Conservation (phyloP, 2,113 vertebrate genomes). For the Spilogale gracilis region DNA sequence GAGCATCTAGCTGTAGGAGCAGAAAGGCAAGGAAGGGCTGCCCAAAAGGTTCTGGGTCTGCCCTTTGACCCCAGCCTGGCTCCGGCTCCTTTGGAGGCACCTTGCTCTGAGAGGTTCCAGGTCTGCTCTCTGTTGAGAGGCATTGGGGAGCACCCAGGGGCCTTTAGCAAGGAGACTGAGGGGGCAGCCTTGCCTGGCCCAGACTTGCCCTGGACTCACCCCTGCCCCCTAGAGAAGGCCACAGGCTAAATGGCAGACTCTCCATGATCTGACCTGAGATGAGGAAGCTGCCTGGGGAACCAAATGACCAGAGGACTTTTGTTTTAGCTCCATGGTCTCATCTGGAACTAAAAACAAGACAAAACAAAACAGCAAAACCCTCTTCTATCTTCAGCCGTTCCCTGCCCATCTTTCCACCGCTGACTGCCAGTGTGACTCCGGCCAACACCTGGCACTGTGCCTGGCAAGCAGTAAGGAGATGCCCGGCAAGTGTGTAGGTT, state of each 20-base stretch:
- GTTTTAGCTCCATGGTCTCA: neutral
- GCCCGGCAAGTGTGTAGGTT: neutral
- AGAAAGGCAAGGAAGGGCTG: neutral
- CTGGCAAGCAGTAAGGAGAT: neutral
- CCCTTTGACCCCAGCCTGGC: neutral
- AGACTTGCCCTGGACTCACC: neutral
- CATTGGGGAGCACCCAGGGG: neutral
- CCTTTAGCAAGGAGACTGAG: neutral
- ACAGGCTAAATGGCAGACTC: neutral
- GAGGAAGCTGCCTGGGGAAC: constrained; percentile 64
- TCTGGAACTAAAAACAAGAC: neutral
- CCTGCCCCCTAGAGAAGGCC: neutral
- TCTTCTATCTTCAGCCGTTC: constrained; percentile 7
- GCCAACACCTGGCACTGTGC: neutral
- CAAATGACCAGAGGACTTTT: constrained; percentile 19
- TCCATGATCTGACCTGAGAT: neutral
- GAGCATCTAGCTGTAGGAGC: neutral
- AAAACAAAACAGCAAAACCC: neutral
- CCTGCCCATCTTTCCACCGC: neutral
- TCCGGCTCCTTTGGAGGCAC: neutral
- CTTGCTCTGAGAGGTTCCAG: neutral
- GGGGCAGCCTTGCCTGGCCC: neutral
- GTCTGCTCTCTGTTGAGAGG: neutral
- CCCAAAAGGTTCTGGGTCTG: neutral
- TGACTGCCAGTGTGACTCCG: neutral